A percentile compares a stretch with the other conserved stretches of the same genome.
Conservation (phyloP, 2,888 invertebrate genomes). For the Marasmarcha lunaedactyla region DNA sequence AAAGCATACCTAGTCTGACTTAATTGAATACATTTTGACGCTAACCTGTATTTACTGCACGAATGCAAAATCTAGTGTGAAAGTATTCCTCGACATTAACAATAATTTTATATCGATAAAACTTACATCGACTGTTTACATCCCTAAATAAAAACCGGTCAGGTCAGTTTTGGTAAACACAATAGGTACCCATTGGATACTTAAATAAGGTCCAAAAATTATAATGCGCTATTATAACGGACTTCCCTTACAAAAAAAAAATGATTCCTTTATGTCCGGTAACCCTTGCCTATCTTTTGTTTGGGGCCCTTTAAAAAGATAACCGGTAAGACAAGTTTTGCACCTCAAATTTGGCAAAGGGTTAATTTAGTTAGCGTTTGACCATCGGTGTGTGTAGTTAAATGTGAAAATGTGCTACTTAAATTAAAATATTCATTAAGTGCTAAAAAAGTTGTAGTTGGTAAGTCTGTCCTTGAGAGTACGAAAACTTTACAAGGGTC, state of each 20-base stretch:
- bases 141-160: conserved; percentile 50
- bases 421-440: too few relatives aligned
- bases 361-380: conserved; percentile 55
- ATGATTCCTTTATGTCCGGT: conserved; percentile 59
- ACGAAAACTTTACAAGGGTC: too few relatives aligned
- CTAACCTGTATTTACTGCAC: too few relatives aligned
- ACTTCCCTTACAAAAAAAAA: conserved; percentile 23
- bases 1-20: too few relatives aligned
- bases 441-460: too few relatives aligned
- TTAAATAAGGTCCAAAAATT: conserved; percentile 69
- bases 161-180: conserved; percentile 63
- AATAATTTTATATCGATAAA: conserved; percentile 9
- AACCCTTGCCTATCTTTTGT: conserved; percentile 52
- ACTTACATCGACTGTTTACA: conserved; percentile 10
- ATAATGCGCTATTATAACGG: conserved; percentile 55
- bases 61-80: too few relatives aligned
- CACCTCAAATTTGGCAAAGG: conserved; percentile 36
- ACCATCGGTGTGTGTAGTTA: conserved; percentile 27
- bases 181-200: conserved; percentile 62
- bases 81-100: too few relatives aligned
- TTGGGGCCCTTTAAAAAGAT: conserved; percentile 44
- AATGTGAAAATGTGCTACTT: conserved; percentile 11
- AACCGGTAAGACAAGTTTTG: conserved; percentile 69
- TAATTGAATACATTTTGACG: too few relatives aligned
- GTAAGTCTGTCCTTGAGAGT: too few relatives aligned